Percentiles rank a stretch among this genome's conserved stretches.
phyloP scores from a whole-genome alignment of 2,797 vertebrate genomes.

The Triplophysa yarkandensis region DNA sequence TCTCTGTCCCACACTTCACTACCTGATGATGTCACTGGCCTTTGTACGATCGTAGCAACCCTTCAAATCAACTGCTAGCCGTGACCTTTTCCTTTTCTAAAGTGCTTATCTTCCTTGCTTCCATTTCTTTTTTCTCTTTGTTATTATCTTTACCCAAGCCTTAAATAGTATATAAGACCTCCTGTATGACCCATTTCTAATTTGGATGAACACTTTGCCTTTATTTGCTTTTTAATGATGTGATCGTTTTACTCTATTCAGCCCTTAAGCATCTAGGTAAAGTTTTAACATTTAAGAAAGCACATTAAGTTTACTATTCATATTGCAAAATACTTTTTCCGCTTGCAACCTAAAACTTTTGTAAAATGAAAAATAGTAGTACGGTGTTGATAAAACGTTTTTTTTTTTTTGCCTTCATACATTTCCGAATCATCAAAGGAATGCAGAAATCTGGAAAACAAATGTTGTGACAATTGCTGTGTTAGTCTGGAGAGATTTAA shows the following conservation, averaged over 20 bases:
- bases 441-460: slow-evolving; percentile 80
- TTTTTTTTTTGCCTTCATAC: slow-evolving; percentile 56
- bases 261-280: not conserved
- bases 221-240: not conserved
- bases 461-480: slow-evolving; percentile 78
- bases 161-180: slow-evolving; percentile 76
- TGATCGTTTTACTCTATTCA: not conserved
- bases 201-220: slow-evolving; percentile 52
- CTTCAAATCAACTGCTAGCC: slow-evolving; percentile 82
- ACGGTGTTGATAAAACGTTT: slow-evolving; percentile 4
- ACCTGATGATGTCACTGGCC: slow-evolving; percentile 89
- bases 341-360: not conserved
- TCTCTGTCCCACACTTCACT: slow-evolving; percentile 78
- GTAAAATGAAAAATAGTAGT: not conserved
- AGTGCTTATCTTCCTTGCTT: slow-evolving; percentile 65
- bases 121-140: slow-evolving; percentile 68
- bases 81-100: slow-evolving; percentile 75
- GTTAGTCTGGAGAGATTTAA: slow-evolving; percentile 75
- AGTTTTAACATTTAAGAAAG: not conserved
- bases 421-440: slow-evolving; percentile 76
- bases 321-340: not conserved
- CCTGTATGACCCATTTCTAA: slow-evolving; percentile 55
- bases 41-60: slow-evolving; percentile 83
- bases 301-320: not conserved
- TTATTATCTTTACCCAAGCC: slow-evolving; percentile 76